Percentiles rank a stretch among this genome's conserved stretches.
Conservation (phyloP, 2,113 vertebrate species). For the Xyrauchen texanus region DNA sequence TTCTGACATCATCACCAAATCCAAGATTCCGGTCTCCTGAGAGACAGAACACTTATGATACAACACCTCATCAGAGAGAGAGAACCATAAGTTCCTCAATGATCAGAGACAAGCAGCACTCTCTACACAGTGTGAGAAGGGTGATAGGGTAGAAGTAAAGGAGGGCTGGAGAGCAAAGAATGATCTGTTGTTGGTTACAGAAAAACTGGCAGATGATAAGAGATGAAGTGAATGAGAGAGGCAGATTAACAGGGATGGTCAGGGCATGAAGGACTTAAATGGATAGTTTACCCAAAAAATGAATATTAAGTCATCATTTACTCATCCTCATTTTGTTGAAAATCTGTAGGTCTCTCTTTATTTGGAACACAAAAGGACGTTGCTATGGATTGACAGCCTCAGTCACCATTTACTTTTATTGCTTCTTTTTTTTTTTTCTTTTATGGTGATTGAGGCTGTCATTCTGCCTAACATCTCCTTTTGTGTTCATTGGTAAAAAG, state of each 20-base stretch:
- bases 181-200: neutral
- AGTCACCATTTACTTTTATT: too few species aligned
- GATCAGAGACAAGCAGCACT: slow-evolving; percentile 12
- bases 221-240: neutral
- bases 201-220: neutral
- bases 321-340: too few species aligned
- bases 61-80: slow-evolving; percentile 13
- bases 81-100: neutral
- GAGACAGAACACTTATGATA: neutral
- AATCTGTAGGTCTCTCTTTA: too few species aligned
- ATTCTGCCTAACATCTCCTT: too few species aligned
- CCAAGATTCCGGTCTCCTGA: slow-evolving; percentile 12
- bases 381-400: too few species aligned
- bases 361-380: too few species aligned
- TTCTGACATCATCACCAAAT: slow-evolving; percentile 10
- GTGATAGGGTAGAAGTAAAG: neutral
- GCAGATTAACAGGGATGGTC: neutral
- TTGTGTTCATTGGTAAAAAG: too few species aligned
- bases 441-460: too few species aligned
- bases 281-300: too few species aligned
- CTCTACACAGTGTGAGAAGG: neutral
- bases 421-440: too few species aligned
- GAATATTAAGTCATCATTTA: too few species aligned
- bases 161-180: neutral
- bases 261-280: too few species aligned